Conservation (phyloP, 2,888 invertebrate species). For the Helobdella robusta region DNA sequence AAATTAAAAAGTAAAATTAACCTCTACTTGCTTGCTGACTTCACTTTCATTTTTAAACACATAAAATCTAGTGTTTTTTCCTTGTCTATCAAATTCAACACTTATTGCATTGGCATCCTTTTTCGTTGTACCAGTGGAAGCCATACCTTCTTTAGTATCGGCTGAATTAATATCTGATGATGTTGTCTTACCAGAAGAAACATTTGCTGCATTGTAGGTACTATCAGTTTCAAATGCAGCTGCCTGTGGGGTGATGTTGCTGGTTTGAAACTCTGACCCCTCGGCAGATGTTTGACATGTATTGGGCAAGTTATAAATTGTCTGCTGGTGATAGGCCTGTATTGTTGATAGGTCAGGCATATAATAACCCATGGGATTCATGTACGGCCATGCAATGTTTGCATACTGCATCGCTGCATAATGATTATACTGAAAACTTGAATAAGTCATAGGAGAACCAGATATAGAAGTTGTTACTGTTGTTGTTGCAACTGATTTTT, state of each 20-base stretch:
- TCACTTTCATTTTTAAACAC: conserved; percentile 6
- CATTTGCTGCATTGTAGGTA: not conserved
- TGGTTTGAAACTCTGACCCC: not conserved
- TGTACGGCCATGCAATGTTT: conserved; percentile 4
- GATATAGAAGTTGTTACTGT: not conserved
- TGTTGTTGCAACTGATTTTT: no score
- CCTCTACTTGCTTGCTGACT: conserved; percentile 10
- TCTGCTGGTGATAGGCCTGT: conserved; percentile 5
- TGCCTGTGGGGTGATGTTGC: not conserved
- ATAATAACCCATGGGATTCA: conserved; percentile 8
- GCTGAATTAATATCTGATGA: not conserved
- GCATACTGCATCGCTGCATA: conserved; percentile 15
- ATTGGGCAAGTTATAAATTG: not conserved
- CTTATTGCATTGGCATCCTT: not conserved
- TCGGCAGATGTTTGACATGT: not conserved
- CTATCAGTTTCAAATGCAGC: not conserved
- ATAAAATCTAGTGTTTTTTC: conserved; percentile 14
- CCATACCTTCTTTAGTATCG: not conserved
- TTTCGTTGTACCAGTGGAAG: not conserved
- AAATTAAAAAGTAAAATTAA: no score
- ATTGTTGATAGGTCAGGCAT: conserved; percentile 13
- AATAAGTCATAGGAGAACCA: not conserved
- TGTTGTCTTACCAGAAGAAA: not conserved
- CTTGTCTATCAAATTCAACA: not conserved
- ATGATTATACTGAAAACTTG: not conserved